Evolutionary conservation across 2,797 vertebrate species (phyloP).

Genomic region (Oophaga sylvatica): DNA sequence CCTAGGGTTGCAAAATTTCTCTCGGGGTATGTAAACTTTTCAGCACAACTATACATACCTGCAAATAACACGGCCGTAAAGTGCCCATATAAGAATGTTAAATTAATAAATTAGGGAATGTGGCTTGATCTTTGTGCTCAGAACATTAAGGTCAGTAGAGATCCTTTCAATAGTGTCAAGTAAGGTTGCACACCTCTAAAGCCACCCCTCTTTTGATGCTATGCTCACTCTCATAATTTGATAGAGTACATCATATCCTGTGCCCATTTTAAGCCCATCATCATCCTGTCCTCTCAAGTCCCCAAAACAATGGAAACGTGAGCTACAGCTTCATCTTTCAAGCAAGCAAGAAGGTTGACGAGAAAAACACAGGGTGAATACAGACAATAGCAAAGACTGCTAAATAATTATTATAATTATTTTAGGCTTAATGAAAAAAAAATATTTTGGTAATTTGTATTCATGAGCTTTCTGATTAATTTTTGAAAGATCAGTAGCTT

Average conservation of each 20-base stretch:
- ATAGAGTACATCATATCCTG: not conserved
- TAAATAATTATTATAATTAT: not conserved
- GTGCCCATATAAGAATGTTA: too few species aligned
- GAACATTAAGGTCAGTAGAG: not conserved
- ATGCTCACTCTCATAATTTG: not conserved
- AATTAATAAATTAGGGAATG: too few species aligned
- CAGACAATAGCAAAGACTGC: not conserved
- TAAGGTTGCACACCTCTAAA: not conserved
- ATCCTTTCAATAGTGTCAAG: not conserved
- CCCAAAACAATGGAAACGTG: not conserved
- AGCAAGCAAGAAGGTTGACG: not conserved
- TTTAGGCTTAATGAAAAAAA: not conserved
- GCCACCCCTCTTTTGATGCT: not conserved
- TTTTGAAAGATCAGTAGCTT: not conserved
- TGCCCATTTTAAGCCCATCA: not conserved
- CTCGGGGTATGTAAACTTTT: too few species aligned
- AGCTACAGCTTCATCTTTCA: not conserved
- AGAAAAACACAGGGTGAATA: not conserved
- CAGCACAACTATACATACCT: too few species aligned
- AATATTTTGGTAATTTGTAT: not conserved
- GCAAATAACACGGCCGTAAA: too few species aligned
- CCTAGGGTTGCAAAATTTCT: too few species aligned
- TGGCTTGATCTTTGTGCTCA: too few species aligned
- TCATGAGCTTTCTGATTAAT: not conserved
- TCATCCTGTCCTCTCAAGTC: not conserved